Base-by-base conservation (phyloP, 2,113 vertebrate genomes). In the Tetrao urogallus region DNA sequence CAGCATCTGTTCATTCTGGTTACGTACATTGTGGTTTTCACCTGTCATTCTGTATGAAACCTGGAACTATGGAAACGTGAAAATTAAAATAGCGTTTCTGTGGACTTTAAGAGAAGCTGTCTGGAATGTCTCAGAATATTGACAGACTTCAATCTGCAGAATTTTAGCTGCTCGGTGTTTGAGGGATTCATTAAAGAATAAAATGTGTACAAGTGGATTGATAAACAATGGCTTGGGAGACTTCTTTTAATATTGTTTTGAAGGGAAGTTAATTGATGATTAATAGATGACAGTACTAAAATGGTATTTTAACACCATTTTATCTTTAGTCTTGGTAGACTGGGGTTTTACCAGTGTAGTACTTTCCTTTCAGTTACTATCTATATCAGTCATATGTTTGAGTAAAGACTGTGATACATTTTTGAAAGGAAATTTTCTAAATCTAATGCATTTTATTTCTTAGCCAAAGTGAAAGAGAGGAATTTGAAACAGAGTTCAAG, bases 381-480 rank as follows among this genome's bases (percentile, higher is more conserved):
- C 5, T 58, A 32, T 56, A 5, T 45, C 40, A 11, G 19, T 92
- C 18, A 50, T 10, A 20, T 86, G 38, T 78, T 74, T 38, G 47
- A 71, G 19, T 43, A 60, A 76, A 69, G 14, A 61, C 64, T 58
- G 48, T 28, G 36, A 17, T 89, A 27, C 70, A 38, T 71, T 73
- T 64, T 82, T 38, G 43, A 78, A 38, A 54, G 8, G 30, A 88
- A 64, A 43, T 20, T 34, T 80, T 8, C 25, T 94, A 48, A 96
- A 89, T 93, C 30, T 93, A 1, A 88, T 96, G 91, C 45, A 13
- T 91, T 94, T 97, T 94, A 52, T 82, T 78, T 91, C 78, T 70
- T 97, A 99, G 99, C 97, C 98, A 98, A 99, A 99, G 96, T 64
- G 99, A 99, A 96, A 98, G 98, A 34, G 99, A 99, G 86, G 99